phyloP scores from a whole-genome alignment of 2,113 vertebrate species.

The Colaptes auratus region DNA sequence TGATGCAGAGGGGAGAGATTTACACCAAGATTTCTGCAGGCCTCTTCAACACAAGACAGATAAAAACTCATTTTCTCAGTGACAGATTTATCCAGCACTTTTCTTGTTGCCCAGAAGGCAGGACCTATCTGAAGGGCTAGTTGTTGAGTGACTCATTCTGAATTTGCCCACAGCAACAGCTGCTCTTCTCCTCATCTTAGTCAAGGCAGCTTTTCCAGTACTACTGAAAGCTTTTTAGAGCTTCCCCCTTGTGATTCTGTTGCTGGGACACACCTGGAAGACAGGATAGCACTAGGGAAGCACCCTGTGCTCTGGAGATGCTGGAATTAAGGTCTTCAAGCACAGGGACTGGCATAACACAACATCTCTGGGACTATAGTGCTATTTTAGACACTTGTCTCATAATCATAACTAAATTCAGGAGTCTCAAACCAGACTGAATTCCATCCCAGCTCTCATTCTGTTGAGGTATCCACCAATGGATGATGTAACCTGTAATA shows the following conservation, averaged over 20 bases:
- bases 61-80: background rate
- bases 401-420: background rate
- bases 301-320: background rate
- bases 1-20: background rate
- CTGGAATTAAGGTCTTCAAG: background rate
- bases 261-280: background rate
- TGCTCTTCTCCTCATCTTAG: background rate
- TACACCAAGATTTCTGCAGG: background rate
- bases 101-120: background rate
- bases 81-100: constrained; percentile 6
- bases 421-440: background rate
- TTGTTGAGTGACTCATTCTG: background rate
- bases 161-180: background rate
- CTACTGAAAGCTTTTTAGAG: background rate
- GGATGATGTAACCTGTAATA: background rate
- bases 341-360: background rate
- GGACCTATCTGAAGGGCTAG: background rate
- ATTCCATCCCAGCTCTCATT: background rate
- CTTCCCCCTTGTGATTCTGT: background rate
- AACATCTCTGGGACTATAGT: background rate
- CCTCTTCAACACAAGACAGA: background rate
- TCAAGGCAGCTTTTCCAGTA: background rate
- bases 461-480: background rate
- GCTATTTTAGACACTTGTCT: background rate
- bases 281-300: background rate